These are phyloP conservation scores for Poicephalus gulielmi DNA, from an alignment of 2,113 vertebrate species.

Conservation along the genomic window DNA sequence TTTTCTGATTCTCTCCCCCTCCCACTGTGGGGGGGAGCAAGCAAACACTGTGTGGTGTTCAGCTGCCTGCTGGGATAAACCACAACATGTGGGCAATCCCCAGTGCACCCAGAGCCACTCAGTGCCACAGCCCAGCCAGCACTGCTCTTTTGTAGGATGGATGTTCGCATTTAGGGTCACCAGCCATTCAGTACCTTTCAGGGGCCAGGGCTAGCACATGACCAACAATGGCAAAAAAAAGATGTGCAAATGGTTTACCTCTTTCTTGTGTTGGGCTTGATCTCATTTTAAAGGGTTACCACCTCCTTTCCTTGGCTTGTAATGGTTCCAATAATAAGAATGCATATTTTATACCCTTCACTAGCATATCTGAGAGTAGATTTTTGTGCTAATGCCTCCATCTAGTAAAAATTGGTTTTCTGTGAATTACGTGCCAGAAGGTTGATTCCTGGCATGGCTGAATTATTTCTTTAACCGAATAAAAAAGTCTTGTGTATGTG, in stretches of 20 bases:
- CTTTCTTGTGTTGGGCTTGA: not conserved
- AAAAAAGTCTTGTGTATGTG: not conserved
- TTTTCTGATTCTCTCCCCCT: not conserved
- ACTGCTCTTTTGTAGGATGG: not conserved
- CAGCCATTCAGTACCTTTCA: not conserved
- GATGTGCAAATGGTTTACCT: not conserved
- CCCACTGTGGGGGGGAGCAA: fast-evolving
- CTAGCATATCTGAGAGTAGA: not conserved
- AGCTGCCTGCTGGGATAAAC: not conserved
- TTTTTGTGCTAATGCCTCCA: not conserved
- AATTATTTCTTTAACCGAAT: not conserved
- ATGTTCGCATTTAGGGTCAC: not conserved
- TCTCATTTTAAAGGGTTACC: not conserved
- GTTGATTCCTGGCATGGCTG: not conserved
- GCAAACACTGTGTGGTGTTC: not conserved
- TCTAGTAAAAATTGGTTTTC: not conserved
- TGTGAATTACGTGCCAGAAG: not conserved
- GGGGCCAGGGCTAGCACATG: not conserved
- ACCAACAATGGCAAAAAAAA: not conserved
- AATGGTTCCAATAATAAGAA: not conserved
- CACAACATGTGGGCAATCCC: not conserved
- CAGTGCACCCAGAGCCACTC: not conserved
- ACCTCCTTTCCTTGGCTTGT: not conserved
- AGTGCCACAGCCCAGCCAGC: not conserved
- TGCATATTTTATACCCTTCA: not conserved